Evolutionary conservation across 2,888 invertebrate species (phyloP).

Genomic region (Epistrophe grossulariae): DNA sequence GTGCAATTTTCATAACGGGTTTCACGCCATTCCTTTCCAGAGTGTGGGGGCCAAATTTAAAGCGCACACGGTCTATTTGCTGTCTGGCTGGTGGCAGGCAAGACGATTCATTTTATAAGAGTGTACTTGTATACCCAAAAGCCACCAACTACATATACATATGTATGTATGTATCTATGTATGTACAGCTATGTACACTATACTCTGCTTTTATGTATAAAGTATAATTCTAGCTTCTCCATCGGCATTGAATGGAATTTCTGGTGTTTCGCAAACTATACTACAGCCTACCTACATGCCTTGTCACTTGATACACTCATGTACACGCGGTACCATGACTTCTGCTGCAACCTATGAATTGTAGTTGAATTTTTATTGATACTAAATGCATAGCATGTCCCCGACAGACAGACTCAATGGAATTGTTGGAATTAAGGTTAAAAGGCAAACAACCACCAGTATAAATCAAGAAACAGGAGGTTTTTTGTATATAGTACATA

Average conservation of each 20-base stretch:
- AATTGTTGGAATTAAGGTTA: constrained; percentile 47
- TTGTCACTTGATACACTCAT: constrained; percentile 64
- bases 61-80: constrained; percentile 70
- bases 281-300: constrained; percentile 52
- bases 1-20: constrained; percentile 51
- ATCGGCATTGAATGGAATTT: constrained; percentile 75
- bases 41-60: constrained; percentile 53
- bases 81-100: constrained; percentile 59
- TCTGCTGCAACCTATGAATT: constrained; percentile 41
- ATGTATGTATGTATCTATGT: too few species aligned
- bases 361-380: constrained; percentile 54
- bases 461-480: constrained; percentile 11
- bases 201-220: constrained; percentile 2
- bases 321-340: constrained; percentile 39
- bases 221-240: constrained; percentile 53
- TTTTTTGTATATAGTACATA: not conserved
- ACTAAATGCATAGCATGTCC: constrained; percentile 54
- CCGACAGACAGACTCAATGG: constrained; percentile 34
- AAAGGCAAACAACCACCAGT: constrained; percentile 19
- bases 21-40: constrained; percentile 46
- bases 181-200: too few species aligned
- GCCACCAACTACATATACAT: not conserved
- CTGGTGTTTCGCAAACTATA: constrained; percentile 61
- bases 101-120: constrained; percentile 49
- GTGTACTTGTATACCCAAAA: not conserved